Evolutionary conservation across 2,797 vertebrate genomes (phyloP), one percentile per base, ranked within the genome.

Genomic region (Lepilemur ruficaudatus): DNA sequence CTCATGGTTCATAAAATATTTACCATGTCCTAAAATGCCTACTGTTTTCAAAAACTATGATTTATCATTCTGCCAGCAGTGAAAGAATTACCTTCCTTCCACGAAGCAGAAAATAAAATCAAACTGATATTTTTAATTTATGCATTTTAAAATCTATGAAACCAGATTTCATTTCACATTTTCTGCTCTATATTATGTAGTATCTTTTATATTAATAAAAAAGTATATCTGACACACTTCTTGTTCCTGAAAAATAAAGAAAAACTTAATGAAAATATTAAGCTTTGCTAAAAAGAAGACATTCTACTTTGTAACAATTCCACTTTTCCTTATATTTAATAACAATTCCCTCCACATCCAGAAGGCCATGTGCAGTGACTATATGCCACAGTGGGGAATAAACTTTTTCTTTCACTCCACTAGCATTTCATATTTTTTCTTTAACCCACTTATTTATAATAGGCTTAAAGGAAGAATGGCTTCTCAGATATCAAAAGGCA

Each of bases 1-100:
- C 28, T 90, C 30, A 20, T 63, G 76, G 11, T 41, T 97, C 92
- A 95, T 76, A 76, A 91, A 93, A 88, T 96, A 96, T 90, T 97
- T 18, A 85, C 80, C 35, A 63, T 52, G 28, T 59, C 30, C 38
- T 52, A n/a, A 89, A 96, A 96, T 96, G 76, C 25, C 59, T 93
- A 32, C 6, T 96, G 22, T 82, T 94, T 96, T 85, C 59, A 93
- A 80, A 93, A 67, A 43, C 72, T 89, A 32, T 55, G 12, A 81
- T 63, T 80, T 90, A 38, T 76, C 50, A 48, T 82, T 43, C 69
- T 81, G 48, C 25, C 43, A 70, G 22, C 75, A 30, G 61, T 83
- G 55, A 86, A 88, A 41, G 22, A 50, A 85, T 67, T 63, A 81
- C 5, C 2, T 70, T 91, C 20, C 9, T 7, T 92, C 72, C 90